Percentiles rank a stretch among this genome's conserved stretches.
Evolutionary conservation across 2,888 invertebrate genomes (phyloP).

Genomic region (Ypsolopha sequella): DNA sequence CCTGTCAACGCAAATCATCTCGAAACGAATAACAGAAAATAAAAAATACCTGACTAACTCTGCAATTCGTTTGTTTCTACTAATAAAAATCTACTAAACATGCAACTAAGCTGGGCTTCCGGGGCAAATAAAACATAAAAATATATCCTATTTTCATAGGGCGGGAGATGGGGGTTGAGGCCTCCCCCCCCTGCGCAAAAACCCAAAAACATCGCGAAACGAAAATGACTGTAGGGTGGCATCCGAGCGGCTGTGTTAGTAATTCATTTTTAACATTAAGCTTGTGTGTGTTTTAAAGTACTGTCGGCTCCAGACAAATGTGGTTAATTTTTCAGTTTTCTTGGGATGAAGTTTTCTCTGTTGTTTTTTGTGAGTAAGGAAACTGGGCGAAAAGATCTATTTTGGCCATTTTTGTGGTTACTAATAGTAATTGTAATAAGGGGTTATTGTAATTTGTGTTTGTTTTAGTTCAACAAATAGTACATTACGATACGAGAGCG

Average conservation of each 20-base stretch:
- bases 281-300: constrained; percentile 70
- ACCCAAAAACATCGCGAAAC: constrained; percentile 71
- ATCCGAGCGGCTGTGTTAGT: constrained; percentile 57
- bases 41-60: constrained; percentile 21
- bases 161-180: constrained; percentile 40
- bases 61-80: constrained; percentile 42
- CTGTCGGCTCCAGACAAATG: constrained; percentile 27
- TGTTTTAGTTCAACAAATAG: too few species aligned
- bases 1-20: constrained; percentile 50
- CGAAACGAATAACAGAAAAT: constrained; percentile 17
- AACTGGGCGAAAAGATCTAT: background rate
- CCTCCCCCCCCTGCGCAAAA: constrained; percentile 64
- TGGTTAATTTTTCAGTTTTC: background rate
- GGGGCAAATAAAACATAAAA: constrained; percentile 71
- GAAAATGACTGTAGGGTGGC: constrained; percentile 68
- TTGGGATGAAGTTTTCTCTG: too few species aligned
- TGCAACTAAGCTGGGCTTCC: constrained; percentile 70
- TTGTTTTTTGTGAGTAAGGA: background rate
- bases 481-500: too few species aligned
- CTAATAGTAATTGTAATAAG: background rate
- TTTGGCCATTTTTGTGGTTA: background rate
- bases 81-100: constrained; percentile 72
- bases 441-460: too few species aligned
- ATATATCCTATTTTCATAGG: constrained; percentile 72
- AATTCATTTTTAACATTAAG: constrained; percentile 71